Conservation (phyloP, 1,140 invertebrate genomes). For the Lasioglossum baleicum region DNA sequence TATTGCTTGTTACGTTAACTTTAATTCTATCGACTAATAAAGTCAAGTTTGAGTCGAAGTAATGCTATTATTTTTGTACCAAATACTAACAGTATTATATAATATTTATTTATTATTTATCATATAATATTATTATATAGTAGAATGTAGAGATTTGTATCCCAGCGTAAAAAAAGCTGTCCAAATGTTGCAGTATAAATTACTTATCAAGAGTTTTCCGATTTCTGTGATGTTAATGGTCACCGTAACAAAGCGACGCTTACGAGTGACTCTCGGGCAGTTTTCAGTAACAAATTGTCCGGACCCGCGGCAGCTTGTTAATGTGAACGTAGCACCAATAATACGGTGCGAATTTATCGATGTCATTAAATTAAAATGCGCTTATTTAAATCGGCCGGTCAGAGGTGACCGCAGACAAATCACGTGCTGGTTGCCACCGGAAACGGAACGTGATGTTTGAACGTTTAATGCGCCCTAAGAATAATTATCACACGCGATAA, state of each 20-base stretch:
- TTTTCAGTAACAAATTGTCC: conserved; percentile 40
- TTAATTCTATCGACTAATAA: too few relatives aligned
- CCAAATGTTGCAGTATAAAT: not conserved
- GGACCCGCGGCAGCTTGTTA: conserved; percentile 2
- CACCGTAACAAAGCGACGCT: not conserved
- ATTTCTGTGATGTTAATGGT: not conserved
- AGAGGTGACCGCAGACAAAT: conserved; percentile 38
- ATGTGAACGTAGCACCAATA: conserved; percentile 29
- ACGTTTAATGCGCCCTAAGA: conserved; percentile 24
- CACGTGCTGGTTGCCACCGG: not conserved
- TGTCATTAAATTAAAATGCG: conserved; percentile 44
- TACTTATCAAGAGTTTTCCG: conserved; percentile 4
- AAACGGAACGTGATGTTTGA: conserved; percentile 4
- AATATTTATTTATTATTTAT: too few relatives aligned
- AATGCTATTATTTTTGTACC: too few relatives aligned
- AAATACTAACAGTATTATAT: too few relatives aligned
- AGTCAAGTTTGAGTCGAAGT: too few relatives aligned
- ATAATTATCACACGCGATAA: conserved; percentile 27
- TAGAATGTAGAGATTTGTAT: too few relatives aligned
- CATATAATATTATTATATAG: too few relatives aligned
- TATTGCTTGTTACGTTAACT: too few relatives aligned
- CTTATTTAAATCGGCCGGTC: conserved; percentile 38
- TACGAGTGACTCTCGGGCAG: not conserved
- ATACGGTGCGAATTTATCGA: conserved; percentile 33
- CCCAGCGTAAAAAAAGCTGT: too few relatives aligned